Evolutionary conservation across 1,140 invertebrate genomes (phyloP).

Genomic region (Penaeus indicus): DNA sequence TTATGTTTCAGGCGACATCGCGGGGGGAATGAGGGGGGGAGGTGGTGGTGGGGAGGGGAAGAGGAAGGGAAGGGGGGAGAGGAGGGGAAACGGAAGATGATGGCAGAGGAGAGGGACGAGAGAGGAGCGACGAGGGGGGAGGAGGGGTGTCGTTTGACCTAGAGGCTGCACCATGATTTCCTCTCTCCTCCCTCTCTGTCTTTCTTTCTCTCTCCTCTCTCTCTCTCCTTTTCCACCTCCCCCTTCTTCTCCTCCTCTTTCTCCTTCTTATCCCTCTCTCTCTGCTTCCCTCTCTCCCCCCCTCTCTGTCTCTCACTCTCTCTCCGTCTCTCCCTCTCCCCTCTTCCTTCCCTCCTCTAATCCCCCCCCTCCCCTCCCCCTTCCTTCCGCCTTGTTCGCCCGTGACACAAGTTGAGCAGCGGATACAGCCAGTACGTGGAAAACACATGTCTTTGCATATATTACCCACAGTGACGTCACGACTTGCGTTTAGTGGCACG

Average conservation of each 20-base stretch:
- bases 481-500: too few species aligned
- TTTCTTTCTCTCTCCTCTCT: slow-evolving; percentile 21
- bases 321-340: slow-evolving; percentile 18
- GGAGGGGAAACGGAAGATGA: background rate
- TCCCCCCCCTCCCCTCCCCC: slow-evolving; percentile 3
- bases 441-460: too few species aligned
- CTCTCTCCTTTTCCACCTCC: background rate
- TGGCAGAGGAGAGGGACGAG: background rate
- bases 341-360: slow-evolving; percentile 14
- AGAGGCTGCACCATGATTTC: background rate
- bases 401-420: background rate
- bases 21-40: background rate
- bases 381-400: background rate
- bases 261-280: slow-evolving; percentile 18
- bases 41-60: background rate
- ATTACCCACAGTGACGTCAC: too few species aligned
- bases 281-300: background rate
- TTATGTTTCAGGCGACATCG: too few species aligned
- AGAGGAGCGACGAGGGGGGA: background rate
- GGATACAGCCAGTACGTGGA: too few species aligned
- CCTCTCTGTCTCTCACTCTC: slow-evolving; percentile 15
- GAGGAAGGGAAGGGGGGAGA: background rate
- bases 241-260: background rate
- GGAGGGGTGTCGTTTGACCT: background rate
- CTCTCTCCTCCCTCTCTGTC: slow-evolving; percentile 6